These are phyloP conservation scores for Blera fallax DNA, from an alignment of 2,888 invertebrate genomes.

Conservation along the genomic window DNA sequence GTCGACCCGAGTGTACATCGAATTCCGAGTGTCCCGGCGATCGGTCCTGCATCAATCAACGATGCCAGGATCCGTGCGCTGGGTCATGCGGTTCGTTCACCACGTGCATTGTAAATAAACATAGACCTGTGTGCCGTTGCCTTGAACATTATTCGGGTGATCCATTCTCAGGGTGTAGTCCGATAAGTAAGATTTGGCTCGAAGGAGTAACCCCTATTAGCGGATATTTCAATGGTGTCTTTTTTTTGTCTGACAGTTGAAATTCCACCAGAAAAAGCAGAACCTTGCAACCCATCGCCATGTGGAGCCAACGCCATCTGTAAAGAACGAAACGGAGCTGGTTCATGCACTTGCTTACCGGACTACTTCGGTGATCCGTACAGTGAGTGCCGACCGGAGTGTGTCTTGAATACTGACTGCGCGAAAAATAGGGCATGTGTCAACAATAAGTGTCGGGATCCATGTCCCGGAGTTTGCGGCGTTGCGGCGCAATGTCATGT, in stretches of 20 bases:
- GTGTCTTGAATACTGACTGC: conserved; percentile 92
- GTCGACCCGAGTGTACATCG: conserved; percentile 92
- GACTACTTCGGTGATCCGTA: conserved; percentile 95
- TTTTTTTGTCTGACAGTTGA: conserved; percentile 74
- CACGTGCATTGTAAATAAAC: conserved; percentile 90
- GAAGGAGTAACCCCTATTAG: background rate
- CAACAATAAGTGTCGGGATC: conserved; percentile 92
- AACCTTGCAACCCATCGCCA: conserved; percentile 93
- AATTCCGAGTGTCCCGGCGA: conserved; percentile 93
- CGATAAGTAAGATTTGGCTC: conserved; percentile 82
- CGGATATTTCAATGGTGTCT: conserved; percentile 10
- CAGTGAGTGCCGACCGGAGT: conserved; percentile 92
- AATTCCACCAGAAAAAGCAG: conserved; percentile 84
- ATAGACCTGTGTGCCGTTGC: conserved; percentile 92
- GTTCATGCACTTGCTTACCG: conserved; percentile 90
- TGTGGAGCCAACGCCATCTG: conserved; percentile 94
- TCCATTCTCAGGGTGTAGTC: conserved; percentile 90
- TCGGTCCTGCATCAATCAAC: conserved; percentile 91
- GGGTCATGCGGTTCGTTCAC: conserved; percentile 92
- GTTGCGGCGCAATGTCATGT: conserved; percentile 90
- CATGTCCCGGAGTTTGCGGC: conserved; percentile 92
- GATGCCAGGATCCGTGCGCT: conserved; percentile 91
- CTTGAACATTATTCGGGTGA: conserved; percentile 90
- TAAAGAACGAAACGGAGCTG: conserved; percentile 90
- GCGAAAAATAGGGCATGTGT: conserved; percentile 89